These are phyloP conservation scores for Pseudomyrmex concolor DNA, from an alignment of 1,140 invertebrate genomes.

Conservation along the genomic window DNA sequence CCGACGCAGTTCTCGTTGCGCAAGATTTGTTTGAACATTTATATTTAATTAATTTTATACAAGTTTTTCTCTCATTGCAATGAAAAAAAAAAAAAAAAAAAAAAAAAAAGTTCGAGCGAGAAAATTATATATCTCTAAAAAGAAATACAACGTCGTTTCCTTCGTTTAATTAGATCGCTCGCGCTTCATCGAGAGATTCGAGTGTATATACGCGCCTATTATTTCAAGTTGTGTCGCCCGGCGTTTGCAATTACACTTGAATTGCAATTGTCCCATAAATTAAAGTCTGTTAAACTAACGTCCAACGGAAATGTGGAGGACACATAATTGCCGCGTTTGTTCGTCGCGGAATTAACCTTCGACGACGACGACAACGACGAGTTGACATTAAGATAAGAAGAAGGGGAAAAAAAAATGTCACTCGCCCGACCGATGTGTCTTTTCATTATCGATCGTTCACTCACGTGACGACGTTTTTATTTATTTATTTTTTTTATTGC, in stretches of 20 bases:
- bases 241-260: conserved; percentile 6
- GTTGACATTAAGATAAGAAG: background rate
- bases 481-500: conserved; percentile 39
- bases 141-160: too few relatives aligned
- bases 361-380: background rate
- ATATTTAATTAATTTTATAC: background rate
- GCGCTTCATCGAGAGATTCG: conserved; percentile 1
- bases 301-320: conserved; percentile 29
- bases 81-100: too few relatives aligned
- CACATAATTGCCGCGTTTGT: conserved; percentile 21
- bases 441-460: conserved; percentile 1
- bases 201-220: background rate
- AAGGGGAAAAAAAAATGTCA: background rate
- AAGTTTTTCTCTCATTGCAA: background rate
- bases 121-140: too few relatives aligned
- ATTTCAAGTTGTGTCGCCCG: conserved; percentile 11
- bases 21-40: too few relatives aligned
- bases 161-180: background rate
- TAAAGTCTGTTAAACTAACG: conserved; percentile 28
- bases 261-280: conserved; percentile 40
- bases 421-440: background rate
- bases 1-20: too few relatives aligned
- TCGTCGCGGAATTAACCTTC: background rate
- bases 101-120: too few relatives aligned
- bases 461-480: conserved; percentile 7